Percentiles rank a stretch among this genome's conserved stretches.
phyloP scores from a whole-genome alignment of 2,797 vertebrate genomes.

The Xiphorhynchus erythropygius region DNA sequence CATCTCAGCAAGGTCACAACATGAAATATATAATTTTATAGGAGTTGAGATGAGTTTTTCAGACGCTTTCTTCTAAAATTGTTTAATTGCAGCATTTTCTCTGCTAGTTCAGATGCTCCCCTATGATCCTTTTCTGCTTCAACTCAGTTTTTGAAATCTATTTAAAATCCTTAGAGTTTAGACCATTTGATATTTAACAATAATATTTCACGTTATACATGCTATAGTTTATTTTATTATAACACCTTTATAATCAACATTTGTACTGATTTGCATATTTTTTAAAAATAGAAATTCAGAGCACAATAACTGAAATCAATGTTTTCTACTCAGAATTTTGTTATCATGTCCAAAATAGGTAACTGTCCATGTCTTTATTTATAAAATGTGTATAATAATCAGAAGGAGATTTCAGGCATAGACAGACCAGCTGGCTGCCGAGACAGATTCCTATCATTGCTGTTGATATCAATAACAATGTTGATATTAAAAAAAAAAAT shows the following conservation, averaged over 20 bases:
- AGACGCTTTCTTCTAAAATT: background rate
- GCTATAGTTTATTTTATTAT: background rate
- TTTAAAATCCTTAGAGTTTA: background rate
- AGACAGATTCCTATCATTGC: background rate
- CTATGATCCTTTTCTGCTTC: background rate
- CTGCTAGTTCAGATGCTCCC: background rate
- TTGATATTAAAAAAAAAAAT: background rate
- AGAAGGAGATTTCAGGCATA: background rate
- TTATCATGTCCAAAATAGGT: background rate
- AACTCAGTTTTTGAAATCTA: background rate
- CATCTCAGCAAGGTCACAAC: background rate
- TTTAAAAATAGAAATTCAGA: background rate
- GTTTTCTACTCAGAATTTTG: background rate
- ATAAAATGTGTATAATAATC: background rate
- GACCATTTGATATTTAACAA: background rate
- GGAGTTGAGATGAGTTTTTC: background rate
- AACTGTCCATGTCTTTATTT: background rate
- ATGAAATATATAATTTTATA: slow-evolving; percentile 3
- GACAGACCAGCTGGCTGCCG: background rate
- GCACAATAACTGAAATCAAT: background rate
- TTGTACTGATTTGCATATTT: background rate
- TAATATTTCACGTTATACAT: background rate
- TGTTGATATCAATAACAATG: background rate
- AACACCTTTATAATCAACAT: background rate
- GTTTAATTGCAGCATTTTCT: background rate